Conservation (phyloP, 2,888 invertebrate species). For the Isoperla grammatica region DNA sequence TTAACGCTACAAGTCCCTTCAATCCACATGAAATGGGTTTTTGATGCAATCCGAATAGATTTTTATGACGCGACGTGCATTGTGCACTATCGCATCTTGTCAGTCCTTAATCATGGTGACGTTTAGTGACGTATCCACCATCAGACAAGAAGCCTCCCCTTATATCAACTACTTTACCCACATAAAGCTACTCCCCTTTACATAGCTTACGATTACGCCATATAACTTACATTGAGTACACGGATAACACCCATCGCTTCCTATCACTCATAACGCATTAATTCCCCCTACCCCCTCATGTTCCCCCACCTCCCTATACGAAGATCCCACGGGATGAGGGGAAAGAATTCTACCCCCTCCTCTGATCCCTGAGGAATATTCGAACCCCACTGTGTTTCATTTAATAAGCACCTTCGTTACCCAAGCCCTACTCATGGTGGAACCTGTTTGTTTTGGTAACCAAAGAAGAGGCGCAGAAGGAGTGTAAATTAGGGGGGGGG, state of each 20-base stretch:
- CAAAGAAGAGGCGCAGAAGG: constrained; percentile 8
- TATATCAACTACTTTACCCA: constrained; percentile 3
- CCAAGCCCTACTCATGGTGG: neutral
- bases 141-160: neutral
- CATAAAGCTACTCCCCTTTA: constrained; percentile 9
- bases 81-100: constrained; percentile 10
- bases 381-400: constrained; percentile 26
- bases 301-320: constrained; percentile 12
- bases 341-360: constrained; percentile 20
- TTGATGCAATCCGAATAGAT: too few relatives aligned
- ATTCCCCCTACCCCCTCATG: constrained; percentile 12
- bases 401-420: constrained; percentile 28
- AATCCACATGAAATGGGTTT: too few relatives aligned
- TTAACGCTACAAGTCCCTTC: too few relatives aligned
- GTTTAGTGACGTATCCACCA: constrained; percentile 16
- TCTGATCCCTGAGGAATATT: constrained; percentile 20
- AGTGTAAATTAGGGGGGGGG: constrained; percentile 9
- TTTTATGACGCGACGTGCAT: constrained; percentile 2
- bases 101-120: constrained; percentile 12
- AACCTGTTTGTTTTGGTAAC: constrained; percentile 22
- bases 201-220: constrained; percentile 8
- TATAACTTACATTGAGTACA: constrained; percentile 13
- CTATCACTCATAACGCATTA: constrained; percentile 26
- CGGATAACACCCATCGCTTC: constrained; percentile 21
- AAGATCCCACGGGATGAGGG: constrained; percentile 21